A percentile compares a stretch with the other conserved stretches of the same genome.
Evolutionary conservation across 1,140 invertebrate species (phyloP).

Genomic region (Saccostrea echinata): DNA sequence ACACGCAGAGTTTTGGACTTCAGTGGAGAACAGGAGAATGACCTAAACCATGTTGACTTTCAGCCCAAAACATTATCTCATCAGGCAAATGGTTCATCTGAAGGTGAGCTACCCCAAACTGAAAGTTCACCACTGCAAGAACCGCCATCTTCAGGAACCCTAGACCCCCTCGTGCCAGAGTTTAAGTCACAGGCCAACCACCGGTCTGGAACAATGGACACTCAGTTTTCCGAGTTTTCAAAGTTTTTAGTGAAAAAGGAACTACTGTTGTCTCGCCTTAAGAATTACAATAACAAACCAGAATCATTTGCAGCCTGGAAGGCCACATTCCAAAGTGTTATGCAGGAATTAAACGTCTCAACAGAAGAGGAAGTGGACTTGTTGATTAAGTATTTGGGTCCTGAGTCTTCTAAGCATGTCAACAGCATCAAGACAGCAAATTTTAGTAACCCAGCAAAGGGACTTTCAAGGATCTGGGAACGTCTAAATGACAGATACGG

Average conservation of each 20-base stretch:
- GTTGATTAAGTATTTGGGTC: slow-evolving; percentile 55
- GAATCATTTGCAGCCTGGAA: slow-evolving; percentile 51
- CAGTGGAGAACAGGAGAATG: background rate
- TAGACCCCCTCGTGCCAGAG: background rate
- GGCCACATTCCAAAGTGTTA: slow-evolving; percentile 36
- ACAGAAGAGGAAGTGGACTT: slow-evolving; percentile 55
- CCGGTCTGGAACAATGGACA: background rate
- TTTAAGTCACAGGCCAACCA: background rate
- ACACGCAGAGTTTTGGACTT: background rate
- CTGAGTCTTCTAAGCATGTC: slow-evolving; percentile 46
- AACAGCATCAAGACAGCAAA: slow-evolving; percentile 53
- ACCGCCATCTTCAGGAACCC: background rate
- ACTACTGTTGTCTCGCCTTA: slow-evolving; percentile 43
- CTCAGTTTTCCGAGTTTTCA: slow-evolving; percentile 36
- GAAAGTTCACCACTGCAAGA: background rate
- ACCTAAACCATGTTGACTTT: background rate
- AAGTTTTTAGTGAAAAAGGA: slow-evolving; percentile 50
- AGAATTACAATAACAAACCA: slow-evolving; percentile 42
- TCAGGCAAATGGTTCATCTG: background rate
- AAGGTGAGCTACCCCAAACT: background rate
- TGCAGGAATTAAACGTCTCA: slow-evolving; percentile 8
- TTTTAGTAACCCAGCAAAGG: background rate
- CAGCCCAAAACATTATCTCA: background rate
- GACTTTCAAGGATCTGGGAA: slow-evolving; percentile 46
- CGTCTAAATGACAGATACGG: slow-evolving; percentile 55